Evolutionary conservation across 2,797 vertebrate genomes (phyloP).

Genomic region (Onychomys torridus): DNA sequence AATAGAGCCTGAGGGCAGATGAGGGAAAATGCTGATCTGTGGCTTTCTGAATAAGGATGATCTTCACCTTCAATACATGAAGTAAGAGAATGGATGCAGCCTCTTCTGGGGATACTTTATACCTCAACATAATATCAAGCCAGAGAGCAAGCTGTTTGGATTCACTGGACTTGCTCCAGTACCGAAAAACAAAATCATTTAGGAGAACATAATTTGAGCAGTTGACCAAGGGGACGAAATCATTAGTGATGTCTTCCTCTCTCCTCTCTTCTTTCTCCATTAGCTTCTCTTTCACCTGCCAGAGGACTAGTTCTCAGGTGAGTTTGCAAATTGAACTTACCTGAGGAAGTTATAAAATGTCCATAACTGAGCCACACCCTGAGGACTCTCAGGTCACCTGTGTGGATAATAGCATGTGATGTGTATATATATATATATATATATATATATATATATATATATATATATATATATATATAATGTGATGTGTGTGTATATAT

Average conservation of each 20-base stretch:
- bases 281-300: background rate
- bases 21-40: conserved; percentile 19
- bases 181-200: background rate
- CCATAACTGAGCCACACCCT: background rate
- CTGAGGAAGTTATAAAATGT: background rate
- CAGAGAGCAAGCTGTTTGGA: conserved; percentile 11
- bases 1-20: conserved; percentile 59
- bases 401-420: background rate
- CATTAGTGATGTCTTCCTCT: background rate
- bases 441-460: background rate
- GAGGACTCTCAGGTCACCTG: background rate
- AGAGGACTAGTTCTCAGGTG: background rate
- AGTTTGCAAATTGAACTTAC: background rate
- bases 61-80: background rate
- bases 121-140: background rate
- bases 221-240: conserved; percentile 36
- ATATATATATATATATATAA: background rate
- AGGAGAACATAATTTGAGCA: conserved; percentile 1
- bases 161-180: background rate
- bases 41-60: conserved; percentile 37
- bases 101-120: conserved; percentile 21
- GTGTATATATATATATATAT: background rate
- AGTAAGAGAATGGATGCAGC: background rate
- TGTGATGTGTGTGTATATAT: too few relatives aligned
- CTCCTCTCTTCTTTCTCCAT: background rate